Conservation (phyloP, 2,797 vertebrate species). For the Fundulus diaphanus region DNA sequence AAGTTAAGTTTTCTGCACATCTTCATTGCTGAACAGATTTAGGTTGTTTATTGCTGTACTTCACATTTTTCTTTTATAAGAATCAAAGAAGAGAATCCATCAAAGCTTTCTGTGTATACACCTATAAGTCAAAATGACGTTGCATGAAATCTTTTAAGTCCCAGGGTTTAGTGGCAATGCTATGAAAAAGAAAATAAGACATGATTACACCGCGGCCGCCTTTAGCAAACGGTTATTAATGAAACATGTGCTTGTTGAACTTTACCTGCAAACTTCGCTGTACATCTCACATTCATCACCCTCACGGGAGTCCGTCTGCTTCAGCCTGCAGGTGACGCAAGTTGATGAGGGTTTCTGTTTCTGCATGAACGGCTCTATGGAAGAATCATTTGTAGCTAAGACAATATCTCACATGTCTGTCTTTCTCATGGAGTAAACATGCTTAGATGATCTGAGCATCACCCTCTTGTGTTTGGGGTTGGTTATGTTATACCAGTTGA, state of each 20-base stretch:
- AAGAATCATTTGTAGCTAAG: not conserved
- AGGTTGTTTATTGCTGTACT: not conserved
- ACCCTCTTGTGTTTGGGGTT: not conserved
- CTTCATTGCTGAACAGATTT: too few species aligned
- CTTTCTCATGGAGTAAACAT: conserved; percentile 14
- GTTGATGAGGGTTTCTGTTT: conserved; percentile 16
- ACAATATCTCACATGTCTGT: conserved; percentile 19
- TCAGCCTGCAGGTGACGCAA: conserved; percentile 28
- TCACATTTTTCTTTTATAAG: not conserved
- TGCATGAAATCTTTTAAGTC: not conserved
- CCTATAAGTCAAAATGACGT: not conserved
- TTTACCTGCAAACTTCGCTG: conserved; percentile 51
- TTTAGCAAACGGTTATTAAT: conserved; percentile 1
- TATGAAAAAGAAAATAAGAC: conserved; percentile 22
- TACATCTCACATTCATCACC: conserved; percentile 29
- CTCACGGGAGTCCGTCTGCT: conserved; percentile 16
- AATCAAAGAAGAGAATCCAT: not conserved
- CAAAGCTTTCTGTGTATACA: not conserved
- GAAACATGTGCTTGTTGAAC: conserved; percentile 5
- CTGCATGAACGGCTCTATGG: not conserved
- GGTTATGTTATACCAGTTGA: conserved; percentile 6
- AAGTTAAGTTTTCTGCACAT: too few species aligned
- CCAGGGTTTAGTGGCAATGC: not conserved
- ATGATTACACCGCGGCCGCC: not conserved
- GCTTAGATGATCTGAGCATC: conserved; percentile 3